Base-by-base conservation (phyloP, 1,140 invertebrate genomes). In the Diplogasteroides magnus region DNA sequence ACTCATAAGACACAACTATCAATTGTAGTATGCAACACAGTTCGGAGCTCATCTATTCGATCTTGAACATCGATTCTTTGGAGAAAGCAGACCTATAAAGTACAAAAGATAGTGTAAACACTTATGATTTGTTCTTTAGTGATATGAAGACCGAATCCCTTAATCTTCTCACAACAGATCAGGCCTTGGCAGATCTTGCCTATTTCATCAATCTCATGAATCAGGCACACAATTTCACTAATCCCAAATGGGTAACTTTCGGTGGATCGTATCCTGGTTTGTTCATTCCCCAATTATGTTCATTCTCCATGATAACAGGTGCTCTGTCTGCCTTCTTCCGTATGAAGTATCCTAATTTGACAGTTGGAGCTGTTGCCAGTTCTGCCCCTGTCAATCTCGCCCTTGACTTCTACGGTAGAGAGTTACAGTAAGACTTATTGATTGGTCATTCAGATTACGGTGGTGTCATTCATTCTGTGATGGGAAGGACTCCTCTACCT, bases 31-130 rank as follows among this genome's bases (percentile, higher is more conserved):
- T 86, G 92, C 91, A 0, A 86, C 89, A 77, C 84, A 88, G 71
- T 89, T 89, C 82, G 88, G 88, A 61, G 93, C 93, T 0, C 84
- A 94, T 2, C 91, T 90, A 72, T 90, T 96, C 56, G 88, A 90
- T 83, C 74, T 96, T 27, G 93, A 96, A 82, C 93, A 97, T 85
- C 87, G 93, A 65, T 96, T 87, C 84, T 96, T 96, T 87, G 93
- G 93, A 68, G 88, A 91, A 83, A 94, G 91, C 84, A 90, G 89
- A 79, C 94, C 93, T 2, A 92, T 90, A 15, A 27, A 61, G 68
- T 72, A 32, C 29, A 37, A n/a, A n/a, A n/a, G 1, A 1, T n/a
- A 2, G 31, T 62, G 1, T n/a, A n/a, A 48, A 28, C 25, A 2
- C 61, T 74, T 66, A 23, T 13, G 13, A 64, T 29, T 15, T 32